phyloP scores from a whole-genome alignment of 2,113 vertebrate genomes.

The Nothocercus nigrocapillus region DNA sequence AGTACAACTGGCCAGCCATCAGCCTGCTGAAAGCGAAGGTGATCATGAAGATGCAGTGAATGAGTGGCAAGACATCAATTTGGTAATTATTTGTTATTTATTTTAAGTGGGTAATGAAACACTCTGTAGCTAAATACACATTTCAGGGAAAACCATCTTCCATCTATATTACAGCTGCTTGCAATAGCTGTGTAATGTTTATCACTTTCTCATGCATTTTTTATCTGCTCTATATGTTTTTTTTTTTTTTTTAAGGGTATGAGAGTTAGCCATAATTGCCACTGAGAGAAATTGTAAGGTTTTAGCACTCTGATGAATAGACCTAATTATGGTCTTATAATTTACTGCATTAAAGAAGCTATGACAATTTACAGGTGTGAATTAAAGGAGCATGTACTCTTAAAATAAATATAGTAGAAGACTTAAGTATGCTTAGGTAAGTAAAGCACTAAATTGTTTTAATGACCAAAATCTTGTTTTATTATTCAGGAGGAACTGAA shows the following conservation, averaged over 20 bases:
- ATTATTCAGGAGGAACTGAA: conserved; percentile 88
- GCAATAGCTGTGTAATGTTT: neutral
- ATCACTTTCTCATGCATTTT: neutral
- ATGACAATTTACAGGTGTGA: neutral
- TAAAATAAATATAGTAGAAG: neutral
- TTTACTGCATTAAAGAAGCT: neutral
- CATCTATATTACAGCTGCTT: neutral
- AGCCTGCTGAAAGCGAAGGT: conserved; percentile 2
- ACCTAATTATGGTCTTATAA: neutral
- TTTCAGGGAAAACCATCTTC: neutral
- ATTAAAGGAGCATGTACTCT: neutral
- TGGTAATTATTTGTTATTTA: conserved; percentile 75
- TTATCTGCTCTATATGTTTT: neutral
- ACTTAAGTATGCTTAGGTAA: neutral
- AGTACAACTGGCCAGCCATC: neutral
- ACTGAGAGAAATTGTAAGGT: neutral
- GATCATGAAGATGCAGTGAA: conserved; percentile 29
- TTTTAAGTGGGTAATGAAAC: neutral
- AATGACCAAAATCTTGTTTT: neutral
- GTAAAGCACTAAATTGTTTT: neutral
- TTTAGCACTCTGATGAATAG: neutral
- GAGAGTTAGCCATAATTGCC: neutral
- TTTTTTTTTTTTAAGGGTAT: neutral
- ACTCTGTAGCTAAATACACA: neutral
- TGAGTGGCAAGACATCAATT: conserved; percentile 87